Conservation (phyloP, 2,113 vertebrate genomes). For the Baryphthengus martii region DNA sequence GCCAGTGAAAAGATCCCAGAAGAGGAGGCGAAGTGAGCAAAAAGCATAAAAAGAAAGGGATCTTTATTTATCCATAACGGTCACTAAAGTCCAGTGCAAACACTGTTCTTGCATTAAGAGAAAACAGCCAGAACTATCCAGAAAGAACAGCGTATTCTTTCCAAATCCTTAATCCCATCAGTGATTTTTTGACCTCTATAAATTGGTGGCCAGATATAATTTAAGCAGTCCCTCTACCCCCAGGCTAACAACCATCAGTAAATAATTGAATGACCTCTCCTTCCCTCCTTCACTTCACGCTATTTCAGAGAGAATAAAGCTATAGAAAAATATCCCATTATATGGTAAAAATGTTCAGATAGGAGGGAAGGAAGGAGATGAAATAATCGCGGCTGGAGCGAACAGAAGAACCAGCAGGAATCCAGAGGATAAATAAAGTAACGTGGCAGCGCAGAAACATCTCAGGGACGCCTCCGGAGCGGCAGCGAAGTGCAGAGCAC, state of each 20-base stretch:
- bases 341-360: neutral
- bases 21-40: neutral
- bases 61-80: neutral
- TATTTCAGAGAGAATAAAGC: neutral
- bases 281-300: neutral
- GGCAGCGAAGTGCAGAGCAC: neutral
- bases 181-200: slow-evolving; percentile 24
- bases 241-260: slow-evolving; percentile 29
- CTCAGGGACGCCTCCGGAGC: neutral
- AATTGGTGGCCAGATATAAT: slow-evolving; percentile 39
- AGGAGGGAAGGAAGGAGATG: slow-evolving; percentile 2
- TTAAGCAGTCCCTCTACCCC: slow-evolving; percentile 17
- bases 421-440: neutral
- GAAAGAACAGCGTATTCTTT: slow-evolving; percentile 11
- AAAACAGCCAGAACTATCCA: slow-evolving; percentile 6
- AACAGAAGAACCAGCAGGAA: neutral
- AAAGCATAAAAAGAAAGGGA: neutral
- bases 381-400: slow-evolving; percentile 1
- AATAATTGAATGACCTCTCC: slow-evolving; percentile 41
- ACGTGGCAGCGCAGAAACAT: neutral
- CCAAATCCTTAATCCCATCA: slow-evolving; percentile 48
- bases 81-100: neutral
- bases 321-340: slow-evolving; percentile 32
- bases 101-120: neutral
- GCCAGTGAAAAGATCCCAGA: neutral